Base-by-base conservation (phyloP, 2,888 invertebrate species). In the Chelonus formosanus region DNA sequence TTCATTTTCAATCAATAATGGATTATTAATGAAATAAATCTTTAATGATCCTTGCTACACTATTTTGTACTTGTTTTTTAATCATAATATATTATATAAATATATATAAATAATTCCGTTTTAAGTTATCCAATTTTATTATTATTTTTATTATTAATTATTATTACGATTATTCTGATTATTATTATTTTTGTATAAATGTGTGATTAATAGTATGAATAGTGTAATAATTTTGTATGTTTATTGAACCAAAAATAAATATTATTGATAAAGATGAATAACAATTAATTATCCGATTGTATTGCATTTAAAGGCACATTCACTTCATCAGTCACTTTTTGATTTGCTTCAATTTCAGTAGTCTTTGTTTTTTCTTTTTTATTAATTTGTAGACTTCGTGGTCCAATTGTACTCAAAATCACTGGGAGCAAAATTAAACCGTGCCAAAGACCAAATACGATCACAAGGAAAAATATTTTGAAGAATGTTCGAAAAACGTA, bases 401-500 rank as follows among this genome's bases (percentile, higher is more conserved):
- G 92, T 1, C 94, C 94, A 58, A 93, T 84, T 67, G 90, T 85
- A 74, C 92, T 92, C 50, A 94, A 84, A 55, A 92, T 85, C 10
- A 92, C 92, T 4, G 94, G 94, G 70, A 94, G 84, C 69, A 93
- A 88, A 40, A 92, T 84, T 40, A 93, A 84, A 8, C 94, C 94
- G 81, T 92, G 91, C 80, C 91, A 94, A 10, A 94, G 83, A 47
- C 94, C 94, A 82, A 93, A 92, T 34, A 90, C 52, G 63, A 94
- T 91, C 1, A 94, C 93, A 65, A 92, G 84, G 54, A 91, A 85
- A 80, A 94, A 94, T 78, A 94, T 92, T 87, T 89, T 90, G 76
- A 90, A 90, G 80, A 94, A 94, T 8, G 92, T 87, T 71, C 89
- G 88, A 80, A 93, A 94, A 0, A 91, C 91, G 78, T 93, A 93